Evolutionary conservation across 1,140 invertebrate genomes (phyloP).

Genomic region (Arion vulgaris): DNA sequence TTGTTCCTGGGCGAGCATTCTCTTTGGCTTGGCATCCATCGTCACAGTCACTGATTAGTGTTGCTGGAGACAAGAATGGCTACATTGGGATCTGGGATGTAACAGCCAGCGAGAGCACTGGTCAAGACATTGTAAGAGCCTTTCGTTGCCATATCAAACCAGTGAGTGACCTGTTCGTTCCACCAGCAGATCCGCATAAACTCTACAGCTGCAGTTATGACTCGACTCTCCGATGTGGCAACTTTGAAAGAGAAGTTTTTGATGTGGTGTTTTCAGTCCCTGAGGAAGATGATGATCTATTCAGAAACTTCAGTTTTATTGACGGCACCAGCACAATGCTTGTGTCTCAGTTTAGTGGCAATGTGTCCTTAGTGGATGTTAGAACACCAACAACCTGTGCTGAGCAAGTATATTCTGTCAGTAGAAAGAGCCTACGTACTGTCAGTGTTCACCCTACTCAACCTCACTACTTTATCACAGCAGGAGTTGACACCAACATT

Average conservation of each 20-base stretch:
- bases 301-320: constrained; percentile 60
- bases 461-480: constrained; percentile 56
- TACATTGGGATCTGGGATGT: constrained; percentile 65
- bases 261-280: constrained; percentile 48
- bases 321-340: constrained; percentile 50
- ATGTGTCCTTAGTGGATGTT: constrained; percentile 59
- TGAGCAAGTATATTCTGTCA: constrained; percentile 49
- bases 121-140: constrained; percentile 51
- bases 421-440: constrained; percentile 54
- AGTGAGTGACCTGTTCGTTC: constrained; percentile 54
- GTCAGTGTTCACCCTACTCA: constrained; percentile 60
- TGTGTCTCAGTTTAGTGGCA: constrained; percentile 60
- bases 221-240: constrained; percentile 56
- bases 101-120: constrained; percentile 45
- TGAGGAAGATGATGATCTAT: constrained; percentile 57
- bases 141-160: constrained; percentile 61
- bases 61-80: constrained; percentile 67
- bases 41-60: constrained; percentile 46
- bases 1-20: constrained; percentile 59
- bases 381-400: constrained; percentile 53
- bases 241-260: constrained; percentile 60
- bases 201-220: constrained; percentile 65
- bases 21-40: constrained; percentile 62
- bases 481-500: constrained; percentile 31
- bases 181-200: constrained; percentile 33